phyloP scores from a whole-genome alignment of 2,797 vertebrate species.

The Lepilemur ruficaudatus region DNA sequence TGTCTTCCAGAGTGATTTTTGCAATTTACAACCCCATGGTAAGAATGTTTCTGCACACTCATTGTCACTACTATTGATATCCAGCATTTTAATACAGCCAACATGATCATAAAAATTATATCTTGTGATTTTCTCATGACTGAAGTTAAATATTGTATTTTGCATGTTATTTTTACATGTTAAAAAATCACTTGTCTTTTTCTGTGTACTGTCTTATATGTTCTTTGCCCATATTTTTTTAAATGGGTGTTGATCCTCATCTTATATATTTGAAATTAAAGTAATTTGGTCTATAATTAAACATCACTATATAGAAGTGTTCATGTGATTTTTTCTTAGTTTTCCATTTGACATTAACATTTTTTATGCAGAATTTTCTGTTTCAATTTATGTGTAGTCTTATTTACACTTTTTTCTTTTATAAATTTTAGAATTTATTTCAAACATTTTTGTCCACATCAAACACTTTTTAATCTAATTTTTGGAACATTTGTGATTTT shows the following conservation, averaged over 20 bases:
- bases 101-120: background rate
- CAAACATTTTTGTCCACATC: background rate
- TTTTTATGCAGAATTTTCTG: background rate
- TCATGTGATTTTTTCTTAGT: background rate
- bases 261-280: background rate
- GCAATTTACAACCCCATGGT: background rate
- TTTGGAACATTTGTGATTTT: background rate
- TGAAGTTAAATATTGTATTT: background rate
- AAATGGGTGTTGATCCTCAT: background rate
- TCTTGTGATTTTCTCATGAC: background rate
- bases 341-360: background rate
- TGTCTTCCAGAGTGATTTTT: background rate
- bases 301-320: no score
- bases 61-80: background rate
- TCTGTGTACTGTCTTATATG: background rate
- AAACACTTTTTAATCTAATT: background rate
- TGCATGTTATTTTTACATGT: background rate
- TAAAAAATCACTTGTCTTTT: background rate
- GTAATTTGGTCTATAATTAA: background rate
- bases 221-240: background rate
- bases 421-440: background rate
- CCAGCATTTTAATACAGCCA: background rate
- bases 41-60: background rate
- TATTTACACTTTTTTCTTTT: background rate
- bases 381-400: background rate